phyloP scores from a whole-genome alignment of 2,797 vertebrate species.

The Uromys caudimaculatus region DNA sequence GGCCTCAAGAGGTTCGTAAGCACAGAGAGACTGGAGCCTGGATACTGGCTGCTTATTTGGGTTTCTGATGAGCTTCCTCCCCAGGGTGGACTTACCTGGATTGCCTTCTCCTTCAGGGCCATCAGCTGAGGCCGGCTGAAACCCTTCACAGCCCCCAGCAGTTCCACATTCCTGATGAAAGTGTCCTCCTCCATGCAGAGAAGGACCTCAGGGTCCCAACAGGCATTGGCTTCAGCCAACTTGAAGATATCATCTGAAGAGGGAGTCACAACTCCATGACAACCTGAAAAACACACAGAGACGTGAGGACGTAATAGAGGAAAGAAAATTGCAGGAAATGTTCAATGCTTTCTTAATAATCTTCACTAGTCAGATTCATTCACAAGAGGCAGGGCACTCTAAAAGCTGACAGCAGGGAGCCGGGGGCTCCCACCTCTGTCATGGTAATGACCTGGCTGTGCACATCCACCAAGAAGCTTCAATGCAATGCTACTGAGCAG shows the following conservation, averaged over 20 bases:
- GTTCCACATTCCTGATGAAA: conserved; percentile 87
- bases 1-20: rapidly evolving
- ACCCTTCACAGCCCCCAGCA: conserved; percentile 85
- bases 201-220: conserved; percentile 87
- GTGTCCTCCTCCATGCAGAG: conserved; percentile 85
- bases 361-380: background rate
- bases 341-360: background rate
- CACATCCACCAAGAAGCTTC: background rate
- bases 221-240: conserved; percentile 88
- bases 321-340: background rate
- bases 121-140: conserved; percentile 86
- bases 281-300: conserved; percentile 81
- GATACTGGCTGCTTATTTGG: background rate
- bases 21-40: background rate
- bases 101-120: conserved; percentile 88
- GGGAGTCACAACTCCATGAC: conserved; percentile 81
- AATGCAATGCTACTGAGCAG: background rate
- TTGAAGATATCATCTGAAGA: conserved; percentile 86
- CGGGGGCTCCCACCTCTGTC: background rate
- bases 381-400: background rate
- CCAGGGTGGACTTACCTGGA: conserved; percentile 83
- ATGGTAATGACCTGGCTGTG: background rate
- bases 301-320: too few relatives aligned
- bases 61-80: conserved; percentile 7
- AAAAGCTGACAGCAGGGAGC: background rate